These are phyloP conservation scores for Thereva nobilitata DNA, from an alignment of 2,888 invertebrate genomes.

Conservation along the genomic window DNA sequence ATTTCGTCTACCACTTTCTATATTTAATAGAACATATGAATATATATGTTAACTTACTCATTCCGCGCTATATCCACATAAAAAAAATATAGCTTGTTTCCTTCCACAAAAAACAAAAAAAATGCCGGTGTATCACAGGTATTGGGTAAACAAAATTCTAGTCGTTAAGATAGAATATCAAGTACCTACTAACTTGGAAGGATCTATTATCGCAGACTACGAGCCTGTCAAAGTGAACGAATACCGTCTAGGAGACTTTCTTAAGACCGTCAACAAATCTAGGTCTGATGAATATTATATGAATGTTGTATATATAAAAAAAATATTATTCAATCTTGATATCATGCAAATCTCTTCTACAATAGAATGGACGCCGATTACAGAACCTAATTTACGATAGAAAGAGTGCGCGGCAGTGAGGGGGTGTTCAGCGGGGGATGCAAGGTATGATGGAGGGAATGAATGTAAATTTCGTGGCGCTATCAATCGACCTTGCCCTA, in stretches of 20 bases:
- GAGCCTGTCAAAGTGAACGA: conserved; percentile 6
- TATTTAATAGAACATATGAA: neutral
- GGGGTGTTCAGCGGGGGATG: neutral
- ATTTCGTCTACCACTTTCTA: neutral
- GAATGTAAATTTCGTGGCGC: neutral
- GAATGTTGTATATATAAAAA: conserved; percentile 8
- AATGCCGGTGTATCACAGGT: neutral
- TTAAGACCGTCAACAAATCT: conserved; percentile 13
- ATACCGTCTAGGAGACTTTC: neutral
- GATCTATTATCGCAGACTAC: neutral
- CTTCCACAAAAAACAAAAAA: neutral
- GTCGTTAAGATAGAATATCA: neutral
- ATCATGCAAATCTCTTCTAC: conserved; percentile 25
- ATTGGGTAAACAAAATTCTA: neutral
- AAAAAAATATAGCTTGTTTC: too few relatives aligned
- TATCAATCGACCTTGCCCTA: conserved; percentile 39
- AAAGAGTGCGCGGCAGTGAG: conserved; percentile 23
- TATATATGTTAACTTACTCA: conserved; percentile 20
- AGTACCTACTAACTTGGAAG: neutral
- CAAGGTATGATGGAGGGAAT: neutral
- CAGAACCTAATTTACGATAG: conserved; percentile 23
- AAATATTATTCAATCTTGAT: conserved; percentile 21
- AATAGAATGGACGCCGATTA: conserved; percentile 25
- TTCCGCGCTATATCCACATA: neutral
- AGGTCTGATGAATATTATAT: neutral